Conservation (phyloP, 2,888 invertebrate species). For the Strigamia maritima region DNA sequence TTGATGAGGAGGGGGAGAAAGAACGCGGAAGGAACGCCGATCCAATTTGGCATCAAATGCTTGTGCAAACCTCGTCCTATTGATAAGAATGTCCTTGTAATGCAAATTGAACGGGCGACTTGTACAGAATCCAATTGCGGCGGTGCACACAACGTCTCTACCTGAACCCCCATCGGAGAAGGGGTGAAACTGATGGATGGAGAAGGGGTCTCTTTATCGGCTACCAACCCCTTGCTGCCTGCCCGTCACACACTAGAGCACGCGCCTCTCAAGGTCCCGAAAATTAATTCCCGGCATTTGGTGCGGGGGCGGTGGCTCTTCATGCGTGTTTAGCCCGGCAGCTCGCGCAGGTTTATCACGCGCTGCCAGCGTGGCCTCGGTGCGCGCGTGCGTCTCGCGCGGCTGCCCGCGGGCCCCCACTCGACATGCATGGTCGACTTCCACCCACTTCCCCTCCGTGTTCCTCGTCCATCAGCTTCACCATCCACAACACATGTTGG, state of each 20-base stretch:
- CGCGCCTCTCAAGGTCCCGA: slow-evolving; percentile 12
- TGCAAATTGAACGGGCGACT: slow-evolving; percentile 37
- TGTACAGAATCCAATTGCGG: slow-evolving; percentile 33
- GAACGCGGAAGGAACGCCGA: neutral
- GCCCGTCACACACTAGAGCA: slow-evolving; percentile 12
- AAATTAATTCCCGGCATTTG: slow-evolving; percentile 25
- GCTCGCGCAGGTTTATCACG: slow-evolving; percentile 27
- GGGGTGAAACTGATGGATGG: slow-evolving; percentile 16
- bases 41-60: slow-evolving; percentile 28
- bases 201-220: slow-evolving; percentile 21
- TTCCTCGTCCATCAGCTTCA: neutral
- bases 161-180: slow-evolving; percentile 11
- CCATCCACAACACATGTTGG: neutral
- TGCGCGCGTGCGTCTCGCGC: neutral
- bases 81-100: slow-evolving; percentile 34
- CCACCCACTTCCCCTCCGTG: slow-evolving; percentile 12
- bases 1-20: neutral
- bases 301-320: slow-evolving; percentile 2
- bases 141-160: neutral
- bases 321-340: slow-evolving; percentile 12
- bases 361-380: slow-evolving; percentile 17
- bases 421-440: slow-evolving; percentile 1
- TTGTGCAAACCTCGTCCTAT: slow-evolving; percentile 12
- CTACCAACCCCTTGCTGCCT: neutral
- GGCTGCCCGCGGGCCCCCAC: slow-evolving; percentile 11